phyloP scores from a whole-genome alignment of 2,888 invertebrate species.

The Allolobophora icterica region DNA sequence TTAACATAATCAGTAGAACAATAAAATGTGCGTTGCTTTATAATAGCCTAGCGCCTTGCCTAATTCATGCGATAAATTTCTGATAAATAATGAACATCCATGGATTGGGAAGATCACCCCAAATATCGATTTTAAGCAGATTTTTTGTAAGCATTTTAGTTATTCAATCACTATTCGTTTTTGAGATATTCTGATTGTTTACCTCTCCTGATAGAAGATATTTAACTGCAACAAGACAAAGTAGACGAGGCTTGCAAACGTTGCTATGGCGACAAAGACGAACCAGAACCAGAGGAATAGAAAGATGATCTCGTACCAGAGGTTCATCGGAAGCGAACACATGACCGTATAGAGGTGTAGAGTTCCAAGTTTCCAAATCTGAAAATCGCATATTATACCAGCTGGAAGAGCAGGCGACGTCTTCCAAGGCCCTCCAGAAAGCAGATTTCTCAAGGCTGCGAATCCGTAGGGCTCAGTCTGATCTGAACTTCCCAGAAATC shows the following conservation, averaged over 20 bases:
- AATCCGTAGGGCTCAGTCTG: neutral
- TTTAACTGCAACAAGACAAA: neutral
- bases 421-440: neutral
- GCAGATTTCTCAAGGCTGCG: neutral
- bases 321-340: constrained; percentile 14
- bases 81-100: too few species aligned
- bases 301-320: constrained; percentile 8
- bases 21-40: too few species aligned
- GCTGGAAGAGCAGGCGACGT: neutral
- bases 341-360: neutral
- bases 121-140: too few species aligned
- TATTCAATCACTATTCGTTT: too few species aligned
- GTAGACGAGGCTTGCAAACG: neutral
- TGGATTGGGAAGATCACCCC: too few species aligned
- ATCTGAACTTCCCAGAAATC: neutral
- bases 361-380: neutral
- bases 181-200: neutral
- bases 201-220: neutral
- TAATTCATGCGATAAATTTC: too few species aligned
- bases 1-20: neutral
- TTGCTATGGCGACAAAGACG: constrained; percentile 24
- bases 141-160: too few species aligned
- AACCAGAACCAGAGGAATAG: constrained; percentile 25
- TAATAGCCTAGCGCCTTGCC: too few species aligned
- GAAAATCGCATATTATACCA: neutral